Percentiles rank a stretch among this genome's conserved stretches.
phyloP scores from a whole-genome alignment of 2,888 invertebrate species.

The Empis stercorea region DNA sequence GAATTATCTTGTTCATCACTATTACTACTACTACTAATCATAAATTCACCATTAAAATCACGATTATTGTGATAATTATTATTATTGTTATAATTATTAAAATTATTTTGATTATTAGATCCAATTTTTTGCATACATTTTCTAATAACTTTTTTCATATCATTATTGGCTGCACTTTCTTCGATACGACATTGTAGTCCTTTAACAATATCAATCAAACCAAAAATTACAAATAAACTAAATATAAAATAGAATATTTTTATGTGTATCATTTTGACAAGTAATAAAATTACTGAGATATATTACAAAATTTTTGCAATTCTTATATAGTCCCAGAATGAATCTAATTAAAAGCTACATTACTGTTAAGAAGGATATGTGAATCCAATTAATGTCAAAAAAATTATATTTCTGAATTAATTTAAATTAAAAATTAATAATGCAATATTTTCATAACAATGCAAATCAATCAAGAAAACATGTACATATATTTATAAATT shows the following conservation, averaged over 20 bases:
- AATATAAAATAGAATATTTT: background rate
- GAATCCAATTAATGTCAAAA: too few species aligned
- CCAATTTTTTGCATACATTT: constrained; percentile 40
- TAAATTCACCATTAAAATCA: background rate
- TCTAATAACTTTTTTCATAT: constrained; percentile 43
- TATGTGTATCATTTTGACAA: background rate
- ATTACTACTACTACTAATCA: constrained; percentile 2
- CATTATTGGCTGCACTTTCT: constrained; percentile 44
- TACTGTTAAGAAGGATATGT: too few species aligned
- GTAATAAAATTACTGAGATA: too few species aligned
- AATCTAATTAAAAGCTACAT: too few species aligned
- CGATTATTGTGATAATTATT: constrained; percentile 10
- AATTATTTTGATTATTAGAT: constrained; percentile 13
- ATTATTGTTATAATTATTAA: constrained; percentile 3
- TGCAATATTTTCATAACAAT: too few species aligned
- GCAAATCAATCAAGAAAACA: too few species aligned
- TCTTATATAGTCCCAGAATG: too few species aligned
- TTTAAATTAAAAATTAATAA: too few species aligned
- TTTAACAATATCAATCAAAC: constrained; percentile 4
- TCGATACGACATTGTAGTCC: constrained; percentile 46
- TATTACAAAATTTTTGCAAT: too few species aligned
- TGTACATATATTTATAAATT: too few species aligned
- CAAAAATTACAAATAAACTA: background rate
- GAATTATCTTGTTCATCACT: constrained; percentile 4
- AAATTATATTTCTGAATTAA: too few species aligned